Evolutionary conservation across 2,113 vertebrate species (phyloP), one percentile per base, ranked within the genome.

Genomic region (Ictalurus furcatus): DNA sequence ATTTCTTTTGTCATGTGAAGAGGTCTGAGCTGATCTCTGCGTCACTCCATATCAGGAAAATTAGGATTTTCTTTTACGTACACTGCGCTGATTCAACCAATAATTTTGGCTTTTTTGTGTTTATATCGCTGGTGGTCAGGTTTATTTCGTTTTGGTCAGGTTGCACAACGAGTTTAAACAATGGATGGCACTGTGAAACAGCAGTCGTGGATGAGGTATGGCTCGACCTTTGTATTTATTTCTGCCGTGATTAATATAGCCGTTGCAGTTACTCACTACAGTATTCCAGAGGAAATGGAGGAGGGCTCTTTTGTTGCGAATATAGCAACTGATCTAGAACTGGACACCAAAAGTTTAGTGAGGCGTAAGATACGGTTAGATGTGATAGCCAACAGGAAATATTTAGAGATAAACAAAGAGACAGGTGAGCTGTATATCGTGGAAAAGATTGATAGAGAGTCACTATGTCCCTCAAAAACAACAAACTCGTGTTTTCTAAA

Each of bases 371-470:
- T 92, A 37, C 83, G 88, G 0, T 54, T 92, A 4, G 92, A 93
- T 52, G 84, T 89, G 0, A 52, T 92, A 1, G 58, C 90, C 19
- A 86, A 91, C 25, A 90, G 91, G 14, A 90, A 94, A 91, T 95
- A 95, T 86, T 79, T 96, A 61, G 93, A 94, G 54, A 90, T 96
- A 21, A 96, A 95, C 89, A 92, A 94, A 88, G 93, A 95, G 44
- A 95, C 95, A 61, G 94, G 95, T n/a, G 94, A 95, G 84, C 89
- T 96, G 59, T 94, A 89, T 74, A 92, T 95, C 88, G 90, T 91
- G 0, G 94, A 94, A 28, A 93, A 85, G 28, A 93, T 95, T 0
- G 94, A 96, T 14, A 83, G 95, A 7, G 95, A 96, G 19, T 65
- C 89, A 12, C 0, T 92, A 0, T 92, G 92, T 17, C 1, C 25